Evolutionary conservation across 64 coral and sea anemone genomes (phyloP).

Genomic region (Montipora efflorescens): DNA sequence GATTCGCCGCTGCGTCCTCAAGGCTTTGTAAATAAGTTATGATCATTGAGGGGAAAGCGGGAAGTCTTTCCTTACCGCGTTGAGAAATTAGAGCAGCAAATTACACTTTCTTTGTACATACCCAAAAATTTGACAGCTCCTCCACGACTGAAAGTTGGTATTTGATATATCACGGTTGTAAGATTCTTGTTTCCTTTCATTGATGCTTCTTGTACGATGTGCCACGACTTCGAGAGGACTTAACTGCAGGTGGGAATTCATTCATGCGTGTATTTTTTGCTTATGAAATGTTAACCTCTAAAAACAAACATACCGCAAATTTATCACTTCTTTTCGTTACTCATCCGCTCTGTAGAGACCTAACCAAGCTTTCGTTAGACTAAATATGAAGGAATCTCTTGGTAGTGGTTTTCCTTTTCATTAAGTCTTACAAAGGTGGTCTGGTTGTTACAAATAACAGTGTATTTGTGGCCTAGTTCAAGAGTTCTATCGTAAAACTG

Average conservation of each 20-base stretch:
- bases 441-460: no score
- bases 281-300: constrained; percentile 42
- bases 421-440: no score
- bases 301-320: constrained; percentile 32
- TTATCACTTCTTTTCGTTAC: background rate
- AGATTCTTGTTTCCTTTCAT: background rate
- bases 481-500: no score
- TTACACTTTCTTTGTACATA: background rate
- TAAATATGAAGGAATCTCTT: background rate
- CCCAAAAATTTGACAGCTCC: background rate
- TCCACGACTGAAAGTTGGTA: background rate
- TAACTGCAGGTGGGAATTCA: constrained; percentile 8
- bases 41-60: background rate
- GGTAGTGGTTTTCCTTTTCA: no score
- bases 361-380: background rate
- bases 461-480: no score
- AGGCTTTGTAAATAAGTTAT: constrained; percentile 29
- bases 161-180: background rate
- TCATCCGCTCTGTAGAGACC: background rate
- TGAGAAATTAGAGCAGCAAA: background rate
- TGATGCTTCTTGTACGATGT: background rate
- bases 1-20: background rate
- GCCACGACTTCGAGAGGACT: background rate
- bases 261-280: background rate
- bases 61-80: background rate